Evolutionary conservation across 2,888 invertebrate genomes (phyloP).

Genomic region (Macaria liturata): DNA sequence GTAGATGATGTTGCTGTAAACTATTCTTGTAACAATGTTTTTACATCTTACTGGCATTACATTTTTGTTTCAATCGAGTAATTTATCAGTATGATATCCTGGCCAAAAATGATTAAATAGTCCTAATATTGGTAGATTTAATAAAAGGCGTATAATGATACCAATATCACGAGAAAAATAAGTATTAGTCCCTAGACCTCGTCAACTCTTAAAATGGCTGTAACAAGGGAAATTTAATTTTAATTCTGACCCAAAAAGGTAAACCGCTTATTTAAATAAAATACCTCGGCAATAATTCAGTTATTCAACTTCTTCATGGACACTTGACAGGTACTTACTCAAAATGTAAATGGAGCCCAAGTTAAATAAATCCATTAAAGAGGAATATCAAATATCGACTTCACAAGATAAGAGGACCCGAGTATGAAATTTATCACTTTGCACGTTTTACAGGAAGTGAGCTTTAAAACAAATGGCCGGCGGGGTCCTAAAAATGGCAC

Average conservation of each 20-base stretch:
- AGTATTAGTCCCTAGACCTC: neutral
- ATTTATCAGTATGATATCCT: too few species aligned
- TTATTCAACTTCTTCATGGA: slow-evolving; percentile 38
- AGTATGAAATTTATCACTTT: slow-evolving; percentile 55
- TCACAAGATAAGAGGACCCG: slow-evolving; percentile 47
- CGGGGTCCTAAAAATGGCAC: slow-evolving; percentile 4
- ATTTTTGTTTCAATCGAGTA: too few species aligned
- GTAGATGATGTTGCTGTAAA: too few species aligned
- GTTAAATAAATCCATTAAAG: slow-evolving; percentile 65
- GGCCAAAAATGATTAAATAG: too few species aligned
- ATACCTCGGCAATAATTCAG: slow-evolving; percentile 32
- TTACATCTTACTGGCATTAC: too few species aligned
- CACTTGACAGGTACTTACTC: slow-evolving; percentile 50
- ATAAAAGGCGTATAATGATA: too few species aligned
- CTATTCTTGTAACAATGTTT: too few species aligned
- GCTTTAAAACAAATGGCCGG: slow-evolving; percentile 27
- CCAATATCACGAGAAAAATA: neutral
- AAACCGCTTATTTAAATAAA: slow-evolving; percentile 22
- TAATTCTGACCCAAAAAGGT: slow-evolving; percentile 20
- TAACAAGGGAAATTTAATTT: slow-evolving; percentile 11
- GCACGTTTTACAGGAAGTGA: slow-evolving; percentile 39
- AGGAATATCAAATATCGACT: slow-evolving; percentile 61
- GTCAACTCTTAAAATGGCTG: too few species aligned
- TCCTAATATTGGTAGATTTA: too few species aligned
- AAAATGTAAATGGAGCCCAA: slow-evolving; percentile 63